phyloP scores from a whole-genome alignment of 2,113 vertebrate genomes.

The Myotis brandtii region DNA sequence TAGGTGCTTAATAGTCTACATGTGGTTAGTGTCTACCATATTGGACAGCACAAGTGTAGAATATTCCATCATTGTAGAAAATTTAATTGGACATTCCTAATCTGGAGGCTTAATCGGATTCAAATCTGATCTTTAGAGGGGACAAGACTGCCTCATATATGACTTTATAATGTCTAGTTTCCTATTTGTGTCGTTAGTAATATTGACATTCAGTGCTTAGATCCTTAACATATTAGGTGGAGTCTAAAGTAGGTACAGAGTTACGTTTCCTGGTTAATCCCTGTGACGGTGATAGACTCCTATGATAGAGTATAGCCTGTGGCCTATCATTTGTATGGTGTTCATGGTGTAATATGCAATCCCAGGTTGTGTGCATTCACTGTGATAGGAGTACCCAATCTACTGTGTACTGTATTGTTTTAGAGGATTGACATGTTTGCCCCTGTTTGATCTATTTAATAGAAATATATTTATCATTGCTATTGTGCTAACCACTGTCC shows the following conservation, averaged over 20 bases:
- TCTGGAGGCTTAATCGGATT: not conserved
- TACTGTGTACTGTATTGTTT: not conserved
- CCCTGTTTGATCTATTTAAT: slow-evolving; percentile 3
- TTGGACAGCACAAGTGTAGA: not conserved
- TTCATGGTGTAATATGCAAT: not conserved
- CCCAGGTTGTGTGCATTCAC: not conserved
- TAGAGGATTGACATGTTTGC: not conserved
- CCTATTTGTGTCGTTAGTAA: not conserved
- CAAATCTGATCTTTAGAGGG: not conserved
- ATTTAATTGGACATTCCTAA: not conserved
- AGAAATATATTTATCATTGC: not conserved
- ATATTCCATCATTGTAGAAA: not conserved
- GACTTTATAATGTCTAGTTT: not conserved
- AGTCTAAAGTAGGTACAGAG: not conserved
- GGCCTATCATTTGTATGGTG: not conserved
- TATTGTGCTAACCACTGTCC: not conserved
- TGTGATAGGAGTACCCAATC: not conserved
- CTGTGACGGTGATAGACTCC: not conserved
- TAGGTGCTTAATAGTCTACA: not conserved
- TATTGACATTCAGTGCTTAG: not conserved
- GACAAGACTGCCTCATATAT: not conserved
- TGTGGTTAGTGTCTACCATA: not conserved
- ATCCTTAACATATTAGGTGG: not conserved
- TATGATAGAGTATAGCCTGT: not conserved
- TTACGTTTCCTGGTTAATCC: not conserved